Evolutionary conservation across 2,113 vertebrate genomes (phyloP).

Genomic region (Oreochromis aureus): DNA sequence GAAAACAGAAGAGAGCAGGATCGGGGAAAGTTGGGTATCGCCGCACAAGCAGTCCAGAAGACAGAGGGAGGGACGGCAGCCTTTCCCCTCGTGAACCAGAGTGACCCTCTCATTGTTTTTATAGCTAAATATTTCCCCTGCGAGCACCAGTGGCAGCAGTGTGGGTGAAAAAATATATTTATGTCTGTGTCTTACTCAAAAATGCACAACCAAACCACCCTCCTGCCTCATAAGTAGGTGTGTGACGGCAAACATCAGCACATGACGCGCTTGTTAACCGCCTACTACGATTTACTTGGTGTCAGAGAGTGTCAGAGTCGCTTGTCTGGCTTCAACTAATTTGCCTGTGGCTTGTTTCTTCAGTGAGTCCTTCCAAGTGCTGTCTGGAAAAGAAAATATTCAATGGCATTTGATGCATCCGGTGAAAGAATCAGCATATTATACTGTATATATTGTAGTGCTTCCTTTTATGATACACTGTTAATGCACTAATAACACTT

Average conservation of each 20-base stretch:
- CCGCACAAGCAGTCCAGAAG: neutral
- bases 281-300: conserved; percentile 4
- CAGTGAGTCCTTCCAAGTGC: neutral
- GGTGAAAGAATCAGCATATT: neutral
- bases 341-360: conserved; percentile 17
- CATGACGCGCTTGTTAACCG: neutral
- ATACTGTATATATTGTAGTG: neutral
- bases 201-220: neutral
- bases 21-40: neutral
- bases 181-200: neutral
- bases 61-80: neutral
- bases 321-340: neutral
- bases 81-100: neutral
- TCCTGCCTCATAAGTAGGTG: neutral
- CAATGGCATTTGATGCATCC: neutral
- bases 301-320: neutral
- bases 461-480: neutral
- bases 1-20: conserved; percentile 6
- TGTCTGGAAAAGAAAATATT: neutral
- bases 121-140: neutral
- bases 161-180: neutral
- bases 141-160: neutral
- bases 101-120: neutral
- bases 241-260: neutral
- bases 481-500: neutral